Evolutionary conservation across 2,888 invertebrate genomes (phyloP).

Genomic region (Epinotia bilunana): DNA sequence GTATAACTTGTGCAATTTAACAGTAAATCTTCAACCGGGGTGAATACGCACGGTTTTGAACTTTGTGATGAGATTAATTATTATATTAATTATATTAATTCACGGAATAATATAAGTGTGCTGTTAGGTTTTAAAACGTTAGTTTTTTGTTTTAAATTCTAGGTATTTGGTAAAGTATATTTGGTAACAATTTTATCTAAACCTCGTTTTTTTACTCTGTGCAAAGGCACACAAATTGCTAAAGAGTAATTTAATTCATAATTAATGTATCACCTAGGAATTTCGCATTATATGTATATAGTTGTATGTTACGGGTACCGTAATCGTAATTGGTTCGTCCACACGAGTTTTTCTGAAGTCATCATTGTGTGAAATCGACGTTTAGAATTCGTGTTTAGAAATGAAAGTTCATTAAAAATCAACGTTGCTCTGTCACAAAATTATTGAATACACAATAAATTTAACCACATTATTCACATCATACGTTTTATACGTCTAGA

Average conservation of each 20-base stretch:
- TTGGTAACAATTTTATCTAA: too few species aligned
- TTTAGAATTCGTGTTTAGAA: neutral
- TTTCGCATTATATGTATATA: neutral
- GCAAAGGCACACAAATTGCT: too few species aligned
- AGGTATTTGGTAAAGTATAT: too few species aligned
- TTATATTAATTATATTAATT: too few species aligned
- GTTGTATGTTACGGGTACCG: neutral
- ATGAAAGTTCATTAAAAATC: neutral
- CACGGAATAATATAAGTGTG: too few species aligned
- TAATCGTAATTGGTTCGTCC: neutral
- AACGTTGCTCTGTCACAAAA: neutral
- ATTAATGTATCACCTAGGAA: neutral
- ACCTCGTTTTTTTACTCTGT: too few species aligned
- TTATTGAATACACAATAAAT: neutral
- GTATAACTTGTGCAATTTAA: neutral
- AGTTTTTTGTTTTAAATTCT: too few species aligned
- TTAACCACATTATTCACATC: neutral
- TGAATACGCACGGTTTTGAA: too few species aligned
- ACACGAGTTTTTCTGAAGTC: neutral
- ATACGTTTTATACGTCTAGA: neutral
- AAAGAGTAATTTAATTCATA: too few species aligned
- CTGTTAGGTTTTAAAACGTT: too few species aligned
- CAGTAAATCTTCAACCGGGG: neutral
- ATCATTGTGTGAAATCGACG: neutral
- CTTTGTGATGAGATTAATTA: too few species aligned